Conservation (phyloP, 2,888 invertebrate species). For the Plebejus anna region DNA sequence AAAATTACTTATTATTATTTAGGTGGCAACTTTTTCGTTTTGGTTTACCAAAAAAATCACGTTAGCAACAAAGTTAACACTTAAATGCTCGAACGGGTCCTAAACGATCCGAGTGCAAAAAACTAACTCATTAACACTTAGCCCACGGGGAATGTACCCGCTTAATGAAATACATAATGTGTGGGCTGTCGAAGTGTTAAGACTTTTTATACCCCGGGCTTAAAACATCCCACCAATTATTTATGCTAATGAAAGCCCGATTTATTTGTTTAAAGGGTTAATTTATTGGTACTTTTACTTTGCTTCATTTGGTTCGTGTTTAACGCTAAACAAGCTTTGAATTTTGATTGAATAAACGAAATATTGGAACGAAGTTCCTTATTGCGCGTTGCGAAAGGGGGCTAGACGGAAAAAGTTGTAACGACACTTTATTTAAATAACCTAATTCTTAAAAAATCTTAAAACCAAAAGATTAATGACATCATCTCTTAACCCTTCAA, state of each 20-base stretch:
- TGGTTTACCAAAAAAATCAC: neutral
- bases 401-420: too few relatives aligned
- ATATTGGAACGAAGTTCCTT: too few relatives aligned
- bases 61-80: constrained; percentile 9
- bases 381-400: too few relatives aligned
- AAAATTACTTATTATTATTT: neutral
- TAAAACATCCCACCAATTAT: constrained; percentile 24
- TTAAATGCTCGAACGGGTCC: neutral
- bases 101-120: neutral
- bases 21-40: neutral
- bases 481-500: neutral
- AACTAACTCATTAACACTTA: neutral
- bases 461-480: neutral
- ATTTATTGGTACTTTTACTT: constrained; percentile 15
- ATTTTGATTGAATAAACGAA: too few relatives aligned
- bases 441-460: neutral
- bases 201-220: constrained; percentile 16
- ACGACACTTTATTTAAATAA: too few relatives aligned
- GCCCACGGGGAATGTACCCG: constrained; percentile 12
- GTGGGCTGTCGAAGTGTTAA: constrained; percentile 23
- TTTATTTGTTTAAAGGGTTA: constrained; percentile 16
- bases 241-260: constrained; percentile 22
- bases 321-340: too few relatives aligned
- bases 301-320: neutral
- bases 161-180: constrained; percentile 25